Conservation (phyloP, 2,797 vertebrate species). For the Pelodytes ibericus region DNA sequence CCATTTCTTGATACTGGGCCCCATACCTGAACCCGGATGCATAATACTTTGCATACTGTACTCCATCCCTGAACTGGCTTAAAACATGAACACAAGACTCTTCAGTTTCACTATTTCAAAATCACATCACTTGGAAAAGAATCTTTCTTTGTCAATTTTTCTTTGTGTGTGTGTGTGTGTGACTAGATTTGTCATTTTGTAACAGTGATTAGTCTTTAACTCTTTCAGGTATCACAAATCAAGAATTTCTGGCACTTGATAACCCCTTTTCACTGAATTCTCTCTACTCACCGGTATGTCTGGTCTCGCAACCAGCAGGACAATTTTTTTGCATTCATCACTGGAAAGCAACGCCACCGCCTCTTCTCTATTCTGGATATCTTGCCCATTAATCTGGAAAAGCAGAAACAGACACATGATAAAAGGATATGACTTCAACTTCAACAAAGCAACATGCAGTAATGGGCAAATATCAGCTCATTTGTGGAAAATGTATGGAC, state of each 20-base stretch:
- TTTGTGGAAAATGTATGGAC: constrained; percentile 74
- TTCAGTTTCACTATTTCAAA: too few species aligned
- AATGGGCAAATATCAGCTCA: constrained; percentile 74
- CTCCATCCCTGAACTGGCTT: too few species aligned
- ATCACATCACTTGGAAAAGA: too few species aligned
- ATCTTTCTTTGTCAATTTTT: too few species aligned
- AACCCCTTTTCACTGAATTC: not conserved
- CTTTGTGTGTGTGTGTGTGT: too few species aligned
- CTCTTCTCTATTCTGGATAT: constrained; percentile 89
- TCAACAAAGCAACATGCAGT: constrained; percentile 71
- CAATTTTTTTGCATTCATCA: constrained; percentile 85
- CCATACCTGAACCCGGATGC: too few species aligned
- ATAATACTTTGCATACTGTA: too few species aligned
- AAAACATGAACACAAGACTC: too few species aligned
- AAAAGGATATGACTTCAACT: constrained; percentile 73
- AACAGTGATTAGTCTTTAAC: too few species aligned
- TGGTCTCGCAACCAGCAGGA: constrained; percentile 88
- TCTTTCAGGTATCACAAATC: too few species aligned
- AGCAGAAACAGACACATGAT: constrained; percentile 72
- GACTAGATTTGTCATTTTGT: too few species aligned
- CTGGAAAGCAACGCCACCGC: constrained; percentile 89
- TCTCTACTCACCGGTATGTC: constrained; percentile 85
- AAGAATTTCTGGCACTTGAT: not conserved
- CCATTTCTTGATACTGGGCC: too few species aligned
- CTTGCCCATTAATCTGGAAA: constrained; percentile 93